Base-by-base conservation (phyloP, 2,113 vertebrate genomes). In the Gobiocypris rarus region DNA sequence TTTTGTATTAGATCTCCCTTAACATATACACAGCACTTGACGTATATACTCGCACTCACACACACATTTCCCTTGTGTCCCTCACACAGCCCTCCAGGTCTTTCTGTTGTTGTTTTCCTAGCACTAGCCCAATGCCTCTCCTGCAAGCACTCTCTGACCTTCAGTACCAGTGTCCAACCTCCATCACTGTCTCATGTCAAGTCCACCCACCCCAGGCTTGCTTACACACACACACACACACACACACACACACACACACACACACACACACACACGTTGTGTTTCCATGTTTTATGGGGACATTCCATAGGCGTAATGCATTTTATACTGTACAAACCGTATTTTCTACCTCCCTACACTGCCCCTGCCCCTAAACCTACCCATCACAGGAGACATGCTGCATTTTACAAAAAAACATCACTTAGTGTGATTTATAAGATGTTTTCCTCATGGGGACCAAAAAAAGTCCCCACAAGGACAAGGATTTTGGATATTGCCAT, bases 61-160 rank as follows among this genome's bases (percentile, higher is more conserved):
- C 77, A 75, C 79, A 50, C 63, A 43, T 84, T 56, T 10, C 82
- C n/a, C 82, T 69, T 77, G 69, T 77, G 83, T 87, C 86, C 86
- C 88, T 88, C 63, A 38, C 50, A 61, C 19, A 73, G 10, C 71
- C 75, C 81, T 67, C 45, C n/a, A 79, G 81, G 81, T 48, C 38
- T 65, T 84, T 71, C 48, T 67, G 69, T 71, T 84, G 34, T 84
- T 86, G 74, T 82, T 83, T 56, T 80, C 26, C 24, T 52, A 45
- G 45, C 38, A 38, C 61, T 71, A 59, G 63, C 50, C 70, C 22
- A 54, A 19, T 61, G 69, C 63, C 50, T 83, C 74, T 83, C 74
- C 86, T 88, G 54, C 11, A 81, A 84, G 87, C 83, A 69, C 34
- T 48, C 24, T 3, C 14, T 86, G 84, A 90, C 87, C 89, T 89